phyloP scores from a whole-genome alignment of 2,888 invertebrate genomes.

The Acleris cristana region DNA sequence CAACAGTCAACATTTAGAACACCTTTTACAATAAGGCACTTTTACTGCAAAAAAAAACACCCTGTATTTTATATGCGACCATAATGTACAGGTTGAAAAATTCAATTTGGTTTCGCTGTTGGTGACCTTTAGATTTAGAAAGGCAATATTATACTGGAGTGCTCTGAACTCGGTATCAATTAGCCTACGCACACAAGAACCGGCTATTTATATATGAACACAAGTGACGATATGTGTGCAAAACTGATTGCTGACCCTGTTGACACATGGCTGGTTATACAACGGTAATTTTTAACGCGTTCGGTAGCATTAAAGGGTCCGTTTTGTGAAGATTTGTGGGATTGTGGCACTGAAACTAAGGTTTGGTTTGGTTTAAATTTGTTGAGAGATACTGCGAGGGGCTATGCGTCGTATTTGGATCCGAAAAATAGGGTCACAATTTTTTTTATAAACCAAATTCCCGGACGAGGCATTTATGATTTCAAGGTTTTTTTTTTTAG shows the following conservation, averaged over 20 bases:
- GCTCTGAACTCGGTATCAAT: slow-evolving; percentile 22
- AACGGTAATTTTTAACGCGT: slow-evolving; percentile 6
- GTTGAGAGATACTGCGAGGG: too few relatives aligned
- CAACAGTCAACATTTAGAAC: slow-evolving; percentile 16
- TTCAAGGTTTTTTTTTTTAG: too few relatives aligned
- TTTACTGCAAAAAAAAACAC: too few relatives aligned
- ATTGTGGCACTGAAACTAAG: too few relatives aligned
- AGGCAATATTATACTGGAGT: slow-evolving; percentile 16
- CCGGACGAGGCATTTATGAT: too few relatives aligned
- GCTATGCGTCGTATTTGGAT: too few relatives aligned
- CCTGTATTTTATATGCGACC: background rate
- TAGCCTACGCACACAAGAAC: slow-evolving; percentile 25
- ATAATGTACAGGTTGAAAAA: background rate
- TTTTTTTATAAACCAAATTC: too few relatives aligned
- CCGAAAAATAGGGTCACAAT: too few relatives aligned
- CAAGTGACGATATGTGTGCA: slow-evolving; percentile 33
- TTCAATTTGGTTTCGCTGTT: background rate
- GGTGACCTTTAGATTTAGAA: slow-evolving; percentile 4
- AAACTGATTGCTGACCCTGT: slow-evolving; percentile 19
- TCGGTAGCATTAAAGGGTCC: background rate
- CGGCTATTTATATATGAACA: slow-evolving; percentile 28
- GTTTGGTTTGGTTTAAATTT: too few relatives aligned
- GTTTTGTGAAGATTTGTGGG: background rate
- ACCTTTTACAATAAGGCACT: background rate
- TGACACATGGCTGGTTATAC: slow-evolving; percentile 12